These are phyloP conservation scores for Erithacus rubecula DNA, from an alignment of 2,797 vertebrate species.

Conservation along the genomic window DNA sequence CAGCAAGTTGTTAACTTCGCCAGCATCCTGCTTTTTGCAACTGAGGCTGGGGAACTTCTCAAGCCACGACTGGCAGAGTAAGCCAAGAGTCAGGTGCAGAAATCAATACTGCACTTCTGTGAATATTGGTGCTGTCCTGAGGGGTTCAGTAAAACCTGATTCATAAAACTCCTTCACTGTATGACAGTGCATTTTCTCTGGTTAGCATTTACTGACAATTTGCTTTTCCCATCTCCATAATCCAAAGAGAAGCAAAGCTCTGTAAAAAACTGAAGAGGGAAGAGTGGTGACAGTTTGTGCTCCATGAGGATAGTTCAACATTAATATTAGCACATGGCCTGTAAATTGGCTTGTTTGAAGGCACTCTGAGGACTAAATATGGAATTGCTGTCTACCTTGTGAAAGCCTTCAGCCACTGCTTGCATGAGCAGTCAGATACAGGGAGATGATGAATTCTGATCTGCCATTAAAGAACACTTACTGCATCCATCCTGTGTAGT, in stretches of 20 bases:
- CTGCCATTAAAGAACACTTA: neutral
- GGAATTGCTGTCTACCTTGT: neutral
- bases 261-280: neutral
- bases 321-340: neutral
- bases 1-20: neutral
- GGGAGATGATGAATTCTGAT: neutral
- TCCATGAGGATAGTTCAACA: neutral
- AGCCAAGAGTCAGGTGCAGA: neutral
- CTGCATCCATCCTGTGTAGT: neutral
- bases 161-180: neutral
- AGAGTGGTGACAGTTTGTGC: neutral
- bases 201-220: neutral
- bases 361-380: neutral
- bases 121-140: neutral
- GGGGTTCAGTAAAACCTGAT: neutral
- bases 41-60: neutral
- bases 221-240: neutral
- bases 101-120: neutral
- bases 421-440: neutral
- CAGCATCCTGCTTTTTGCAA: neutral
- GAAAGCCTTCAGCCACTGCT: neutral
- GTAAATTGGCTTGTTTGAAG: neutral
- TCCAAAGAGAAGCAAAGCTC: neutral
- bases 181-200: neutral
- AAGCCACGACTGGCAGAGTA: neutral